A percentile compares a stretch with the other conserved stretches of the same genome.
phyloP scores from a whole-genome alignment of 2,113 vertebrate genomes.

The Rhombomys opimus region DNA sequence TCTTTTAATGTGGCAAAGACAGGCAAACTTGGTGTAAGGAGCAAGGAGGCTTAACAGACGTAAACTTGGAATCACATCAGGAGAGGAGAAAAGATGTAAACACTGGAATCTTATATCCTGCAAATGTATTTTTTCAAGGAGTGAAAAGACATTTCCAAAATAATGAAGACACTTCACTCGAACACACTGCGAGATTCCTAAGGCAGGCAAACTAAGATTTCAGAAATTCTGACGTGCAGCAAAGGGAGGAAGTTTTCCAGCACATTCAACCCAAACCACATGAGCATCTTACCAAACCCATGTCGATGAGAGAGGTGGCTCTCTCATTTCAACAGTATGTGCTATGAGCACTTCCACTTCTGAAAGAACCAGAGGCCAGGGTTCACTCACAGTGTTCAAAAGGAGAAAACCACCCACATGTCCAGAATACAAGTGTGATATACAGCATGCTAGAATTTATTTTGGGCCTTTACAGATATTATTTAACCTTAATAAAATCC shows the following conservation, averaged over 20 bases:
- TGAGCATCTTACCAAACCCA: neutral
- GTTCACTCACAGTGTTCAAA: neutral
- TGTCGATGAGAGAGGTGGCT: neutral
- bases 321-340: neutral
- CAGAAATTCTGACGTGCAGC: neutral
- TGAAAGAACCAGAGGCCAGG: neutral
- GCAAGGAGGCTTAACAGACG: neutral
- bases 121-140: neutral
- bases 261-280: neutral
- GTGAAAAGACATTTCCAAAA: neutral
- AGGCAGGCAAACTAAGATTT: neutral
- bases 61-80: neutral
- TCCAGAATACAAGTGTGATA: neutral
- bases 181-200: neutral
- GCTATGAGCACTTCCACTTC: neutral
- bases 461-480: neutral
- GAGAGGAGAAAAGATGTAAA: neutral
- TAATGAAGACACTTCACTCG: neutral
- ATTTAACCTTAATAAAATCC: neutral
- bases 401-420: neutral
- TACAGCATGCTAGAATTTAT: neutral
- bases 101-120: neutral
- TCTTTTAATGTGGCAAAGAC: neutral
- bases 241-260: neutral
- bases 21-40: neutral